These are phyloP conservation scores for Vannuccia rotundouncinata DNA, from an alignment of 2,888 invertebrate genomes.

Conservation along the genomic window DNA sequence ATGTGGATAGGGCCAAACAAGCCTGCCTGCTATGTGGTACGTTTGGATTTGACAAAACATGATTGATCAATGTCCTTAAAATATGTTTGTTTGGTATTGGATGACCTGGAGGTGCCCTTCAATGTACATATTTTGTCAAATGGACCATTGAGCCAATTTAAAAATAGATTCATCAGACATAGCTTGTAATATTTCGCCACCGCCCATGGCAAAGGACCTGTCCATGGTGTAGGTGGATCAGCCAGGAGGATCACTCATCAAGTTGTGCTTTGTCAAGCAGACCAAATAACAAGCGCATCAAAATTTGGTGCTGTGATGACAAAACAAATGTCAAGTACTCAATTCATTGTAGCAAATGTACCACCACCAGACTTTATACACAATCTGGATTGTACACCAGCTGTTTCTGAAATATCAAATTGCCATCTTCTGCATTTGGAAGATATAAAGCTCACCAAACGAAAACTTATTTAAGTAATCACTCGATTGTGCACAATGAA, in stretches of 20 bases:
- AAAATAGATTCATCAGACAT: not conserved
- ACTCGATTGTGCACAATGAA: not conserved
- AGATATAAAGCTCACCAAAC: not conserved
- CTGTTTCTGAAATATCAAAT: not conserved
- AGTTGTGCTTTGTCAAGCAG: not conserved
- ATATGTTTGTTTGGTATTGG: too few relatives aligned
- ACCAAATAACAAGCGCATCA: too few relatives aligned
- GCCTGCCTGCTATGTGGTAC: conserved; percentile 1
- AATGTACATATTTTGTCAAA: not conserved
- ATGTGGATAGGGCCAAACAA: not conserved
- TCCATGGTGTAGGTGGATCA: not conserved
- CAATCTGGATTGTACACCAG: not conserved
- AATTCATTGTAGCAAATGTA: conserved; percentile 9
- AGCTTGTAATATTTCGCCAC: not conserved
- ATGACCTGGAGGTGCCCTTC: conserved; percentile 9
- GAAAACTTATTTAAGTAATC: not conserved
- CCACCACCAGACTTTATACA: conserved; percentile 8
- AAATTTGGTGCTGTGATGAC: conserved; percentile 4
- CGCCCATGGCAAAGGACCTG: not conserved
- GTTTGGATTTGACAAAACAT: not conserved
- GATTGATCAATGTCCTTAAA: not conserved
- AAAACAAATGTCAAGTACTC: not conserved
- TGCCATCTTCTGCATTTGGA: not conserved
- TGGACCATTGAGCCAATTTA: not conserved
- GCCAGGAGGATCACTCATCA: conserved; percentile 4